Evolutionary conservation across 2,113 vertebrate genomes (phyloP), one percentile per base, ranked within the genome.

Genomic region (Uria lomvia): DNA sequence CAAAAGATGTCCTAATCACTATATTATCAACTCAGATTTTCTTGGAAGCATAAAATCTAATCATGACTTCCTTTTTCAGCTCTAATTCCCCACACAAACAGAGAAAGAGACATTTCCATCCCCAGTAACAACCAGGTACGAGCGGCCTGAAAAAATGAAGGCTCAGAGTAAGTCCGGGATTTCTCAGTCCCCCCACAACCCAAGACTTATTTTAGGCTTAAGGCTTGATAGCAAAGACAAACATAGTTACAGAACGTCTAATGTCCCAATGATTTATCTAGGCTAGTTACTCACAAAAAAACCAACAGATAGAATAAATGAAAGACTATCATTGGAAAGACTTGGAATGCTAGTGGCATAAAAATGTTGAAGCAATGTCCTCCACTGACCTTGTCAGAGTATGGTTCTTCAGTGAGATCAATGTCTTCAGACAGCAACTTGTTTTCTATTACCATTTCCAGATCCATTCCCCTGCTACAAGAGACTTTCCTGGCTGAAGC

Each of bases 361-460:
- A 93, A 86, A 34, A 12, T 2, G 9, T 1, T 20, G 15, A 79
- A 45, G 30, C n/a, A 18, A 34, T 30, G n/a, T 38, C 43, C 30
- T 55, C 22, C 8, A 14, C 60, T 75, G 91, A 99, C 99, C 99
- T 99, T 99, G 97, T 99, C 99, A 23, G 99, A 99, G 95, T 99
- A 99, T 0, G 99, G 99, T 82, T 99, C 99, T 96, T 99, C 99
- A 0, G 99, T 99, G n/a, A 99, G 99, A 82, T 99, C 99, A 36
- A 99, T 99, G 86, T 98, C 98, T 96, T 99, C 99, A 1, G 97
- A 97, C 34, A 97, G 98, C 75, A 99, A 95, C 95, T 99, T 99
- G 83, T 98, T 98, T 80, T 99, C 99, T 49, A 99, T 98, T 45
- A 99, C 96, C 81, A 98, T 98, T 75, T 99, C 98, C 90, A 99